Base-by-base conservation (phyloP, 2,888 invertebrate genomes). In the Aporophyla lueneburgensis region DNA sequence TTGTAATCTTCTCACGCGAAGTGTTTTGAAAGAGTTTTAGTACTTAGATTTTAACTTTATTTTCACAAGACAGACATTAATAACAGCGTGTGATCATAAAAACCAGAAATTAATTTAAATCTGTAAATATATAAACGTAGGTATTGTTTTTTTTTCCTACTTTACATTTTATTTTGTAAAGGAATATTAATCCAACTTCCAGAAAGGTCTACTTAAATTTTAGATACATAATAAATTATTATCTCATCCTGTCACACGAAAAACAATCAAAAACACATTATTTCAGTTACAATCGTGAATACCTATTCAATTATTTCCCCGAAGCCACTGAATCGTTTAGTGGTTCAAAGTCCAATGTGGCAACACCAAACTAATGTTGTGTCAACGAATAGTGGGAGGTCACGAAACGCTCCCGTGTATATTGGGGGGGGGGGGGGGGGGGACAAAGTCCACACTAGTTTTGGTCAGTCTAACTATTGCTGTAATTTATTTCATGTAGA, bases 371-470 rank as follows among this genome's bases (percentile, higher is more conserved):
- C 76, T 59, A 56, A 61, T 81, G 66, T 67, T 80, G 33, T 75
- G 43, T 59, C 49, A 71, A 71, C 67, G 59, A 74, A 40, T 46
- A 43, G 59, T 21, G 24, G 43, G 77, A 69, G 82, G 86, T 81
- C 83, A 81, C 24, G 40, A 46, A 40, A 16, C 74, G 74, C 33
- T 27, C 56, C 72, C 58, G 56, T 67, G 40, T 12, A 54, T 65
- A 86, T 73, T 83, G n/a, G 66, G n/a, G n/a, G n/a, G n/a, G n/a
- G n/a, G 21, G 86, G 79, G 83, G 43, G 74, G 33, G 33, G 19
- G 76, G 9, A 19, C 84, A 75, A 83, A 85, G 84, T 85, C 76
- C 86, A 58, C 6, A 19, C 24, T 33, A 61, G 83, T 74, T 74
- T 73, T 73, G 51, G 58, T 69, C 62, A 74, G 4, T n/a, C 24